A percentile compares a stretch with the other conserved stretches of the same genome.
Evolutionary conservation across 2,797 vertebrate genomes (phyloP).

Genomic region (Propithecus deckenii): DNA sequence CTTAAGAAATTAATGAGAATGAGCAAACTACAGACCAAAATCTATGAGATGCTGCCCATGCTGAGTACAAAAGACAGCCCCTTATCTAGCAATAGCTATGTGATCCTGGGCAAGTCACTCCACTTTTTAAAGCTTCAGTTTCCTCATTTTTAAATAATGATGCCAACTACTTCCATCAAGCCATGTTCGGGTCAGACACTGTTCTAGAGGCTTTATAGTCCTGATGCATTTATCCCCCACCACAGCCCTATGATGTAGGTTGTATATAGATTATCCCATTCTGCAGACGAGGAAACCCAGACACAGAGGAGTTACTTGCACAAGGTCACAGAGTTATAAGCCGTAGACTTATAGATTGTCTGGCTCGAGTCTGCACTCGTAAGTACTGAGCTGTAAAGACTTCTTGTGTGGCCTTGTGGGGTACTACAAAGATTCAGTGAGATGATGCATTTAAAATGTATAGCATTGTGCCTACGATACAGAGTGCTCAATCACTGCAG

Average conservation of each 20-base stretch:
- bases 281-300: background rate
- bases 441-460: background rate
- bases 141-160: background rate
- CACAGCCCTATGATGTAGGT: background rate
- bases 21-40: background rate
- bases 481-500: background rate
- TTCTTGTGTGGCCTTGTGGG: background rate
- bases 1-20: background rate
- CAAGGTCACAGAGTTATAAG: background rate
- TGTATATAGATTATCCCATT: background rate
- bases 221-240: background rate
- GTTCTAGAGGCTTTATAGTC: background rate
- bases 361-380: background rate
- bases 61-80: background rate
- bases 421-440: background rate
- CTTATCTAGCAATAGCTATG: background rate
- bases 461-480: rapidly evolving
- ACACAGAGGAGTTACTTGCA: background rate
- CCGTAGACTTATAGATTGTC: background rate
- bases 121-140: background rate
- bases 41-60: background rate
- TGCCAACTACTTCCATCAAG: background rate
- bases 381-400: background rate
- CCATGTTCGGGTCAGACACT: background rate
- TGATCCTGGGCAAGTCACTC: background rate